Conservation (phyloP, 2,797 vertebrate species). For the Chlorospingus semifuscus region DNA sequence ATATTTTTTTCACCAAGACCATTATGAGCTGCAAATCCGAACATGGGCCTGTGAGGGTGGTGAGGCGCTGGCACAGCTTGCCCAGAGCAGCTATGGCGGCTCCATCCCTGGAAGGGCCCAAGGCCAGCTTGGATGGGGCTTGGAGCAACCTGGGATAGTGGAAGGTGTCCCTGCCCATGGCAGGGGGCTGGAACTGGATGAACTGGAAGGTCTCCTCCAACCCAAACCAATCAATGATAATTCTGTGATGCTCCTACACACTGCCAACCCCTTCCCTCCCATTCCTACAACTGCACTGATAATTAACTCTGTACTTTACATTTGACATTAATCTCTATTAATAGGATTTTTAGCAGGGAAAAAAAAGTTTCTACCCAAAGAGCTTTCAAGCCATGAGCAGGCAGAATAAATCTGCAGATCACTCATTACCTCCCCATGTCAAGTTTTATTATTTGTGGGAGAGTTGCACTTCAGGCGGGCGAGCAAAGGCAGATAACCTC, state of each 20-base stretch:
- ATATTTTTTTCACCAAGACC: background rate
- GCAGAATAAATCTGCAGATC: background rate
- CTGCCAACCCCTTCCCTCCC: too few species aligned
- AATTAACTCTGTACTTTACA: background rate
- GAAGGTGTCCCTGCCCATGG: background rate
- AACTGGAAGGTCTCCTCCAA: background rate
- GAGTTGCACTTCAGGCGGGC: background rate
- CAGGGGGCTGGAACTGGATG: background rate
- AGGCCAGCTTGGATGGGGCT: rapidly evolving
- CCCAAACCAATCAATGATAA: background rate
- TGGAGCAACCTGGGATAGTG: rapidly evolving
- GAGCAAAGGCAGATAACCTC: background rate
- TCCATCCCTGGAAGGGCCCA: background rate
- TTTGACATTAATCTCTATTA: background rate
- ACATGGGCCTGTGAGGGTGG: background rate
- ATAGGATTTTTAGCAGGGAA: background rate
- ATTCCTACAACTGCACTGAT: background rate
- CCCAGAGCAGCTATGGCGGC: background rate
- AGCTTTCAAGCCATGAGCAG: background rate
- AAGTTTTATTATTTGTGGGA: background rate
- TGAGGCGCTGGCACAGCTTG: background rate
- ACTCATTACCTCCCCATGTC: background rate
- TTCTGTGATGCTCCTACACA: background rate
- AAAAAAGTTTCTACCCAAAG: background rate
- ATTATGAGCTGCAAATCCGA: background rate